Base-by-base conservation (phyloP, 1,140 invertebrate species). In the Calliphora vicina region DNA sequence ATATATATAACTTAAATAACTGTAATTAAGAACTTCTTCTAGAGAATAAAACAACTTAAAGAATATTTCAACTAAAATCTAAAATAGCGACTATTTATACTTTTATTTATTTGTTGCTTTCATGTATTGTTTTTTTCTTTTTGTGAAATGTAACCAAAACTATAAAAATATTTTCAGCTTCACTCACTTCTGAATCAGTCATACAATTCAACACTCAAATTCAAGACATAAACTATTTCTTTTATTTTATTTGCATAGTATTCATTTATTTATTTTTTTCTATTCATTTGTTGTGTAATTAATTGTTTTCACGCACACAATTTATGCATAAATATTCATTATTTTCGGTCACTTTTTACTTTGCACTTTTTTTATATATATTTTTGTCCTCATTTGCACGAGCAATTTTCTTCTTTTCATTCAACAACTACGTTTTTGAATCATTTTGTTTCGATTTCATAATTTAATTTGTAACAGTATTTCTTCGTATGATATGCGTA, bases 231-330 rank as follows among this genome's bases (percentile, higher is more conserved):
- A 25, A 67, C 50, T 57, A 57, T 67, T 10, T 67, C n/a, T 67
- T 67, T 20, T 67, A 25, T 25, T 23, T 9, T 67, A 67, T 67
- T 23, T 23, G 23, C 61, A 67, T 67, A 67, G 15, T 57, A 17
- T 57, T 57, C 4, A 57, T 57, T 57, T 57, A n/a, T n/a, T 57
- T 57, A n/a, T 23, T 67, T 67, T 67, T 67, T 20, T 67, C 8
- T 20, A n/a, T n/a, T n/a, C 20, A 67, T 67, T 67, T 67, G 1
- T 67, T 67, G 15, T 57, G n/a, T 17, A 57, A 67, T 67, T 67
- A 67, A 67, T 67, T 67, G 61, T 67, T 67, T 67, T 67, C 61
- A 67, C 61, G 61, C 61, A 67, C 61, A 67, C 61, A 67, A 67
- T 67, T 25, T 8, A 20, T 67, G 61, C 61, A 67, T 67, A 67